Conservation (phyloP, 2,113 vertebrate species). For the Takifugu flavidus region DNA sequence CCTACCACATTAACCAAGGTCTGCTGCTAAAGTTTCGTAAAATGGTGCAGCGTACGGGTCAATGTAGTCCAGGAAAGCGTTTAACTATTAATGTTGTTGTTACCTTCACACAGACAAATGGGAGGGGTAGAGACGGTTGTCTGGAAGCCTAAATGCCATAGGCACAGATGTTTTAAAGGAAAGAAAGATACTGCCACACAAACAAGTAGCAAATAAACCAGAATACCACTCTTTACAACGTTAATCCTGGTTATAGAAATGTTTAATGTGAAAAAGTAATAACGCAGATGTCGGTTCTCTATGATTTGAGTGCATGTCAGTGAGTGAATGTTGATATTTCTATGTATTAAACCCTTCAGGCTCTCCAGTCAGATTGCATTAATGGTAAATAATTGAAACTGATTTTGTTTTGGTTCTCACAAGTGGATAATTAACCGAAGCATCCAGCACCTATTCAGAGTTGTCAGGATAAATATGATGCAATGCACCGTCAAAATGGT, state of each 20-base stretch:
- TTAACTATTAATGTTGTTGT: constrained; percentile 55
- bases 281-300: constrained; percentile 4
- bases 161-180: constrained; percentile 15
- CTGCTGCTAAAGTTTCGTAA: constrained; percentile 13
- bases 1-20: constrained; percentile 17
- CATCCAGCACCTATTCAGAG: constrained; percentile 23
- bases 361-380: neutral
- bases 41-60: constrained; percentile 15
- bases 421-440: constrained; percentile 37
- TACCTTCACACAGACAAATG: constrained; percentile 39
- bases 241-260: constrained; percentile 12
- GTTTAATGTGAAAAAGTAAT: constrained; percentile 8
- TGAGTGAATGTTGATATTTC: neutral
- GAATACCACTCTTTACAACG: constrained; percentile 22
- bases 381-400: constrained; percentile 8
- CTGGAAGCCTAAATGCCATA: constrained; percentile 31
- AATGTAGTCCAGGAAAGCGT: constrained; percentile 1
- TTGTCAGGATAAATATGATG: neutral
- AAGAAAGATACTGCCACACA: constrained; percentile 15
- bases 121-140: constrained; percentile 32
- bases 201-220: constrained; percentile 29
- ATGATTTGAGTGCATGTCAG: neutral
- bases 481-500: constrained; percentile 2
- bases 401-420: constrained; percentile 7
- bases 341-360: neutral